phyloP scores from a whole-genome alignment of 2,888 invertebrate species.

The Argyresthia albistria region DNA sequence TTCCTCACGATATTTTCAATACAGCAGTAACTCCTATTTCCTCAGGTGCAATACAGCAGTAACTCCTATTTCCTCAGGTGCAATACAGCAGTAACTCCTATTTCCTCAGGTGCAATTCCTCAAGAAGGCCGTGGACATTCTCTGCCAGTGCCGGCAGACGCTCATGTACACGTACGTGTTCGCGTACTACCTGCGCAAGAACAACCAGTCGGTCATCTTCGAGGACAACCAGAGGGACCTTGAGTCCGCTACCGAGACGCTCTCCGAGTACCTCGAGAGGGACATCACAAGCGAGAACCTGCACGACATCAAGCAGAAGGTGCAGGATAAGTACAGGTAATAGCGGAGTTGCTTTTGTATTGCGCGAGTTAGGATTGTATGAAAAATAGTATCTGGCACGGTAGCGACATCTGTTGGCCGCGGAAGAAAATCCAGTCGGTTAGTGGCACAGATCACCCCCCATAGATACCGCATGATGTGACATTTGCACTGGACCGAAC shows the following conservation, averaged over 20 bases:
- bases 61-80: too few relatives aligned
- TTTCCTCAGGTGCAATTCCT: constrained; percentile 90
- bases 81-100: neutral
- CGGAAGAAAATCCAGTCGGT: too few relatives aligned
- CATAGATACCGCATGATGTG: too few relatives aligned
- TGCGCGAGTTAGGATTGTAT: neutral
- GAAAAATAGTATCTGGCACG: too few relatives aligned
- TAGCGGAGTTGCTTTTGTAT: constrained; percentile 8
- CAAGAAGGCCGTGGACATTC: constrained; percentile 96
- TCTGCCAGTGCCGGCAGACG: constrained; percentile 97
- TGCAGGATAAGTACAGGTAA: constrained; percentile 97
- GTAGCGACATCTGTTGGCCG: too few relatives aligned
- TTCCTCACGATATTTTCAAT: too few relatives aligned
- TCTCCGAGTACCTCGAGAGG: constrained; percentile 97
- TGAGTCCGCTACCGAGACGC: constrained; percentile 96
- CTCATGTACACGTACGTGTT: constrained; percentile 99
- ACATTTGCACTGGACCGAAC: too few relatives aligned
- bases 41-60: too few relatives aligned
- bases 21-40: too few relatives aligned
- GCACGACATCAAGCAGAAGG: constrained; percentile 98
- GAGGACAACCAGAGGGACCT: constrained; percentile 99
- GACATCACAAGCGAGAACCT: constrained; percentile 98
- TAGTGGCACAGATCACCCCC: too few relatives aligned
- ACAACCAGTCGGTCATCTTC: constrained; percentile 98
- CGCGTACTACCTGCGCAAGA: constrained; percentile 97